phyloP scores from a whole-genome alignment of 2,113 vertebrate species.

The Motacilla alba region DNA sequence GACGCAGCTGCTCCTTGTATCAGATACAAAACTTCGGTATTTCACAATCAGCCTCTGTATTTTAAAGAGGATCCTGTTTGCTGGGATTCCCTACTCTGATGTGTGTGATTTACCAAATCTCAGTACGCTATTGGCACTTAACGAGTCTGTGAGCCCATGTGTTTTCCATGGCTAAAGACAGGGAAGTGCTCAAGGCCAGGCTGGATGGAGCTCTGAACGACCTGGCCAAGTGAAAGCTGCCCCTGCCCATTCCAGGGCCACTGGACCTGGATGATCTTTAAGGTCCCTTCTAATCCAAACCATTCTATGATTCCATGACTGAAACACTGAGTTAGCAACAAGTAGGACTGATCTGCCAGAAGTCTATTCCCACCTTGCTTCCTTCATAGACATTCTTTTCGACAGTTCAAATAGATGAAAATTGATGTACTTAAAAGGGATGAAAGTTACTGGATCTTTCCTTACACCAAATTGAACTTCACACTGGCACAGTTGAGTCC shows the following conservation, averaged over 20 bases:
- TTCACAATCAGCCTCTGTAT: not conserved
- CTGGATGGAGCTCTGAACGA: not conserved
- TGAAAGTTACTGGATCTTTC: not conserved
- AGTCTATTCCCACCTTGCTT: not conserved
- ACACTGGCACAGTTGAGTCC: fast-evolving
- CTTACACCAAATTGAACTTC: not conserved
- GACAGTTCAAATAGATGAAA: not conserved
- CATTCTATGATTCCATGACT: not conserved
- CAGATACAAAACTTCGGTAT: not conserved
- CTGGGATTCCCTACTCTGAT: not conserved
- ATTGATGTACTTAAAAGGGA: not conserved
- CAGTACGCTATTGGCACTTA: not conserved
- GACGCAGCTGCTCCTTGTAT: not conserved
- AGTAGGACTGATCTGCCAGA: not conserved
- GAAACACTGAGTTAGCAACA: not conserved
- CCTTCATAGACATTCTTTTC: not conserved
- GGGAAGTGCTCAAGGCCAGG: not conserved
- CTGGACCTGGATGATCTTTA: not conserved
- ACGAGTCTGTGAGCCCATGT: fast-evolving
- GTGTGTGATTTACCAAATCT: not conserved
- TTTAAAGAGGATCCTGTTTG: not conserved
- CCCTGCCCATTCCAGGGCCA: not conserved
- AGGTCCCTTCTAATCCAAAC: not conserved
- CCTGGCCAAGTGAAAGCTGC: not conserved
- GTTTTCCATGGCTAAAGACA: not conserved